Conservation (phyloP, 2,113 vertebrate species). For the Toxotes jaculatrix region DNA sequence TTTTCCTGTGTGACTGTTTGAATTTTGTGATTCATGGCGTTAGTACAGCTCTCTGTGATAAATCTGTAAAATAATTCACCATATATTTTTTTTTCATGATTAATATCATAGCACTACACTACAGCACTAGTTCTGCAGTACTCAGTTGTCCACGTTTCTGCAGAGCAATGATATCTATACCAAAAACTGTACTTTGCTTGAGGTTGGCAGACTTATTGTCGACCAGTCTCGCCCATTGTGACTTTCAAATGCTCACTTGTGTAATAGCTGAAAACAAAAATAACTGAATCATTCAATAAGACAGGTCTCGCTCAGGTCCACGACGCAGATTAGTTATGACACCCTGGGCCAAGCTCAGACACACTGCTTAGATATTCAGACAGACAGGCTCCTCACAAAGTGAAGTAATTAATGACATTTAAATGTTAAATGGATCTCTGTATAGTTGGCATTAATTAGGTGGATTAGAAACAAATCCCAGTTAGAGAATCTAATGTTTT, state of each 20-base stretch:
- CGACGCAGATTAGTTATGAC: constrained; percentile 36
- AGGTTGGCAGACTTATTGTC: background rate
- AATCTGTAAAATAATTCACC: constrained; percentile 19
- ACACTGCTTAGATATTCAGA: constrained; percentile 52
- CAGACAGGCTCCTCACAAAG: constrained; percentile 50
- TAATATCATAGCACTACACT: background rate
- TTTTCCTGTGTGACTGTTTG: constrained; percentile 21
- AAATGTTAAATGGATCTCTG: constrained; percentile 70
- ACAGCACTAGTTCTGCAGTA: background rate
- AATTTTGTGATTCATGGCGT: constrained; percentile 36
- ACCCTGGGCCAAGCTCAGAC: constrained; percentile 35
- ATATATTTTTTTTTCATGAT: constrained; percentile 19
- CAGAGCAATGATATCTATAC: background rate
- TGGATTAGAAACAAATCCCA: constrained; percentile 70
- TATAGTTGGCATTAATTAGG: constrained; percentile 72
- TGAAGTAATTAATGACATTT: constrained; percentile 71
- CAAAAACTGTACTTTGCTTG: background rate
- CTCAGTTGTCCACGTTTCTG: background rate
- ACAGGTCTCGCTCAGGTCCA: constrained; percentile 14
- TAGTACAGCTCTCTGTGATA: constrained; percentile 27
- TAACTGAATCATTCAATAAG: constrained; percentile 23
- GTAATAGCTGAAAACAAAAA: constrained; percentile 22
- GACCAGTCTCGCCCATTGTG: background rate
- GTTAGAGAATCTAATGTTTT: constrained; percentile 59
- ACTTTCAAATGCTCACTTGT: background rate